A percentile compares a stretch with the other conserved stretches of the same genome.
These are phyloP conservation scores for Heliconius cydno DNA, from an alignment of 2,888 invertebrate species.

Conservation along the genomic window DNA sequence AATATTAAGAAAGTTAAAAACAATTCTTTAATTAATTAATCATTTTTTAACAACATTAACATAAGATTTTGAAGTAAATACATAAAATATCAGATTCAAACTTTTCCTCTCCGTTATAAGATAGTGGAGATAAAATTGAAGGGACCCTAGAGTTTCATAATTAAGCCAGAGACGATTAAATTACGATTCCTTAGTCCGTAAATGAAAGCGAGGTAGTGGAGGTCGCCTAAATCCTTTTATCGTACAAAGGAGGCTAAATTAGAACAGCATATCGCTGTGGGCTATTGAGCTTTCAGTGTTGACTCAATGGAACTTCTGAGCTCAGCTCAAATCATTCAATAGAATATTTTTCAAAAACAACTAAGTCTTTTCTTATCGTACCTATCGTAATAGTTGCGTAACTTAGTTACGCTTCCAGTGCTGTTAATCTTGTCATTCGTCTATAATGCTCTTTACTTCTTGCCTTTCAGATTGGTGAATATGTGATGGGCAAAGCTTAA, in stretches of 20 bases:
- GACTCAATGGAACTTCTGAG: constrained; percentile 16
- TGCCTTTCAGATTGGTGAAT: neutral
- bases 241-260: constrained; percentile 35
- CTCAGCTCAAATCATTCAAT: constrained; percentile 11
- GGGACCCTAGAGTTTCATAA: constrained; percentile 26
- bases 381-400: neutral
- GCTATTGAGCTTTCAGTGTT: constrained; percentile 31
- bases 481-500: too few relatives aligned
- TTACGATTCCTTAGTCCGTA: constrained; percentile 30
- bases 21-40: neutral
- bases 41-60: neutral
- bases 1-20: neutral
- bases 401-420: neutral
- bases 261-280: constrained; percentile 28
- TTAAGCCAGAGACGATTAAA: constrained; percentile 32
- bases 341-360: constrained; percentile 5
- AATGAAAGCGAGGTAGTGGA: constrained; percentile 33
- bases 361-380: neutral
- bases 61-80: neutral
- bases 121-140: constrained; percentile 8
- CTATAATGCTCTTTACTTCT: neutral
- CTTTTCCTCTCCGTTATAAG: neutral
- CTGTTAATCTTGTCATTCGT: neutral
- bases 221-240: constrained; percentile 40
- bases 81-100: constrained; percentile 8